Evolutionary conservation across 2,888 invertebrate species (phyloP), one percentile per base, ranked within the genome.

Genomic region (Loripinus fragilis): DNA sequence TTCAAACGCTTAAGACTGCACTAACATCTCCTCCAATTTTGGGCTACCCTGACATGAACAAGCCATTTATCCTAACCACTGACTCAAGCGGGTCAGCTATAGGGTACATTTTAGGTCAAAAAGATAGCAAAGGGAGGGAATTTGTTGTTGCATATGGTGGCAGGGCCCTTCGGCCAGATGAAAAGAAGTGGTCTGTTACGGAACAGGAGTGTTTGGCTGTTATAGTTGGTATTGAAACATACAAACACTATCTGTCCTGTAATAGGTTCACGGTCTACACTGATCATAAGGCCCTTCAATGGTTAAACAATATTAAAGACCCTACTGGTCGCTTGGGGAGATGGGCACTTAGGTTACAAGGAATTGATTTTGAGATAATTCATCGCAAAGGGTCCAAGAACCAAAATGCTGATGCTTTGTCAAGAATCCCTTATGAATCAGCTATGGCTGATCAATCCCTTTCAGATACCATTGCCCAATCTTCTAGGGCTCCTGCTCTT

Each of bases 321-420:
- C 60, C 80, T n/a, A 67, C 75, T 42, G 60, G 71, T 38, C 25
- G 71, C 15, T 64, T 85, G 23, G 80, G 78, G 30, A 33, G 82
- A 48, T 82, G 82, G 85, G 75, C 82, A 5, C 38, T 82, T 0
- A 75, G 74, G 41, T 55, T 85, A 5, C 80, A 85, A 48, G 69
- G 78, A 5, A 74, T 76, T 64, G 64, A 78, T 15, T 84, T 55
- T 81, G 70, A 74, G 7, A 71, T 81, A 8, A 45, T 42, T 25
- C 45, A 76, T 67, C 33, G 67, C 17, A 38, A 67, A 28, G 76
- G 64, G 17, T 76, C 50, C 17, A 38, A 20, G 12, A 75, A 66
- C n/a, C 28, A 71, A 23, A 71, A 64, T 65, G 65, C 78, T n/a
- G 78, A 74, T 23, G 74, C 71, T 17, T 30, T 78, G 33, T 67